Evolutionary conservation across 2,888 invertebrate genomes (phyloP), one percentile per base, ranked within the genome.

Genomic region (Scaptomyza parva): DNA sequence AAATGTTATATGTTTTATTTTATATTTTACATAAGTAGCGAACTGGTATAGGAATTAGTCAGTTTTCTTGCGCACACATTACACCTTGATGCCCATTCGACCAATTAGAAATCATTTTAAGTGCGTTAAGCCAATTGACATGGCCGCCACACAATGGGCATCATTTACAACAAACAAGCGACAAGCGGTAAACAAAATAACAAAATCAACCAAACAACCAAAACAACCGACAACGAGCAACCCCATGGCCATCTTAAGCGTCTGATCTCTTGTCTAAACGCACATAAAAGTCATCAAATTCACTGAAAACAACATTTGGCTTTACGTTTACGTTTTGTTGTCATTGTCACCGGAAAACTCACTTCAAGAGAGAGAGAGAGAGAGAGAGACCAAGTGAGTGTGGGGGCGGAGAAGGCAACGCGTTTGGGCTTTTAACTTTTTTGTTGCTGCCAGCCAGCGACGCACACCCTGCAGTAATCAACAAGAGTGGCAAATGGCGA

Each of bases 261-360:
- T 44, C 89, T 88, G 90, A 89, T 90, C 90, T 89, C 89, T 88
- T 85, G 89, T 86, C 88, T 88, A 87, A 86, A 75, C 83, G 80
- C 81, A 78, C 85, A 89, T 88, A 89, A 89, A 88, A 89, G 84
- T 88, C 89, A 90, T 90, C 89, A 90, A 90, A 90, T 90, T 90
- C 90, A 90, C 89, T 90, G 86, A 88, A 89, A 89, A 86, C 85
- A 86, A 88, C 88, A 86, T 86, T 86, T 88, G 87, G 84, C 86
- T 77, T 84, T 87, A 67, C 85, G 76, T 76, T 79, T 75, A 85
- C 86, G 78, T 80, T 77, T 76, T 82, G 80, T 82, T 77, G 76
- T 82, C 84, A 78, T 78, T 89, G 81, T 89, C 87, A 81, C 76
- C 63, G 76, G 78, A 45, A 54, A 59, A 48, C 35, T 26, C 52